Base-by-base conservation (phyloP, 2,888 invertebrate genomes). In the Diogma glabrata region DNA sequence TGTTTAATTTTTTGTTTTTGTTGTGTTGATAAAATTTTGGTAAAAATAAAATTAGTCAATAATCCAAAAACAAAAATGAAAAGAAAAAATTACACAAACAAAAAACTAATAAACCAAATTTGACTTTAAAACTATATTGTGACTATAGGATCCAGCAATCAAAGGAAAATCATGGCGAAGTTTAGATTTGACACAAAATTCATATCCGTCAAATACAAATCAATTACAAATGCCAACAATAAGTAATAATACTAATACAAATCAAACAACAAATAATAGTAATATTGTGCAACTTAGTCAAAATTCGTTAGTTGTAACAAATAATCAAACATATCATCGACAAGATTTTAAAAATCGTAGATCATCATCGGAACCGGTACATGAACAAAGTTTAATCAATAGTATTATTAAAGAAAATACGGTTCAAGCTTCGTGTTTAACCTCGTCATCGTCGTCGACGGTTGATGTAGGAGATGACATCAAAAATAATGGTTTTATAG, bases 161-260 rank as follows among this genome's bases (percentile, higher is more conserved):
- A 57, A 56, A 52, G 55, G 54, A 38, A 57, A 57, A 54, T 53
- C 54, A 43, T 57, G 57, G 57, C 54, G 56, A 52, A 57, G 57
- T 52, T 54, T 57, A 52, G 57, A 57, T 54, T 56, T 57, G 48
- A 52, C 54, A 16, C 50, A 52, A 45, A 47, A 54, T 28, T 24
- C 24, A 24, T n/a, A n/a, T n/a, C n/a, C n/a, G n/a, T n/a, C n/a
- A n/a, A n/a, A n/a, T n/a, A n/a, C n/a, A n/a, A 49, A 49, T 45
- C 51, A 52, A n/a, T 45, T 45, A 20, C 48, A 52, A 14, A 7
- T 24, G 16, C n/a, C 36, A 36, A 36, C 36, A 12, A 36, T 36
- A 14, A 24, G 9, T 24, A 24, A 7, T 24, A 9, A 7, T 7
- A 24, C 14, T 7, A 36, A 36, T 14, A 33, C 8, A 5, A 36